Conservation (phyloP, 2,113 vertebrate species). For the Platichthys flesus region DNA sequence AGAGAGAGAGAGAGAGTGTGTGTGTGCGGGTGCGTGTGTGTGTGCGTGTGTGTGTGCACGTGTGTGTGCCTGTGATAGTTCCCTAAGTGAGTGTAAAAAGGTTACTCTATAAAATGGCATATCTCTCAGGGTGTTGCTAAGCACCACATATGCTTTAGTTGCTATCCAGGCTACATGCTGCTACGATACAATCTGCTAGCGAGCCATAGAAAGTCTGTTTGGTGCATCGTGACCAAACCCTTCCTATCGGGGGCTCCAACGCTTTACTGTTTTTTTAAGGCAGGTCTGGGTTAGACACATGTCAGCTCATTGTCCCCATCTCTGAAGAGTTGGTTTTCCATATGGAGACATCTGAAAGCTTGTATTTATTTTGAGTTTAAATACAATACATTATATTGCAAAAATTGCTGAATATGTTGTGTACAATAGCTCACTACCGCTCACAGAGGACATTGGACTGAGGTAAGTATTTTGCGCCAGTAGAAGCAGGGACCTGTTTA, state of each 20-base stretch:
- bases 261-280: conserved; percentile 17
- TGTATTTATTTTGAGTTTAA: conserved; percentile 1
- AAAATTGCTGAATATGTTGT: background rate
- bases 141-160: conserved; percentile 54
- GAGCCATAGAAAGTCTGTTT: conserved; percentile 57
- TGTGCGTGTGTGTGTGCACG: background rate
- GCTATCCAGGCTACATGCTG: conserved; percentile 44
- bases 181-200: conserved; percentile 25
- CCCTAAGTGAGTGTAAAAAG: conserved; percentile 19
- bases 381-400: no score
- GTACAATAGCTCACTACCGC: background rate
- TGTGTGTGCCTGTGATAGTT: conserved; percentile 7
- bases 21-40: conserved; percentile 27
- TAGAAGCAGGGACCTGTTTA: no score
- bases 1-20: conserved; percentile 19
- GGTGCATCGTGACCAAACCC: conserved; percentile 46
- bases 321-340: background rate
- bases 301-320: background rate
- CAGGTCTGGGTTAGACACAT: conserved; percentile 66
- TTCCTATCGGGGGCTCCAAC: conserved; percentile 49
- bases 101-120: conserved; percentile 46
- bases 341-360: conserved; percentile 34
- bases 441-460: no score
- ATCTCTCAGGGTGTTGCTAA: conserved; percentile 63
- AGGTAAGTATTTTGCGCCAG: no score